Base-by-base conservation (phyloP, 2,888 invertebrate genomes). In the Nymphalis urticae region DNA sequence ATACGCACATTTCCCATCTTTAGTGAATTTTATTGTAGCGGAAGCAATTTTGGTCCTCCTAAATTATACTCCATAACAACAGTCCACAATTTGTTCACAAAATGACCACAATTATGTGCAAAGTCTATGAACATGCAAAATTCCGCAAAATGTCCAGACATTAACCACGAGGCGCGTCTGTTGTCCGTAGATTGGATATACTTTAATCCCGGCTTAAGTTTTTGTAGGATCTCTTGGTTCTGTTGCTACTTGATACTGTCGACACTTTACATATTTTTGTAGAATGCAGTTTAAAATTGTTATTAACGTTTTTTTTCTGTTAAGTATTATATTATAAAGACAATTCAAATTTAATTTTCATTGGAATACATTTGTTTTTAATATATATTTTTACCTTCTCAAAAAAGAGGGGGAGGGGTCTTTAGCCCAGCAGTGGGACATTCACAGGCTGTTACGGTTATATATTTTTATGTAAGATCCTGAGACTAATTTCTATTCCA, bases 41-140 rank as follows among this genome's bases (percentile, higher is more conserved):
- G 64, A 68, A 70, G 58, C 64, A 70, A 64, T 70, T 66, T 70
- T 68, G 68, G 65, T 64, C 68, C 70, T 68, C 68, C 62, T 62
- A 70, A 70, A 68, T 62, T 58, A 70, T 70, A 64, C 64, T 47
- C 56, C 70, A 64, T 58, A 58, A 58, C 56, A 62, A 64, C 64
- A 62, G 51, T 64, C 62, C 62, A 70, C 70, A 70, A 68, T 70
- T 70, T 68, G 68, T 70, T 70, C 70, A 56, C 68, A 64, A 69
- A 73, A 70, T 72, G 70, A 71, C 70, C 72, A 66, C 72, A 72
- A 73, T 75, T 73, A 75, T 69, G 71, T 65, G 70, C 66, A 65
- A 70, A 72, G 69, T 73, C 58, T 69, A 73, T 68, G 73, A 67
- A 64, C 67, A 62, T 50, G 51, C 72, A 62, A 69, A 71, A 71